These are phyloP conservation scores for Struthio camelus DNA, from an alignment of 2,113 vertebrate genomes.

Conservation along the genomic window DNA sequence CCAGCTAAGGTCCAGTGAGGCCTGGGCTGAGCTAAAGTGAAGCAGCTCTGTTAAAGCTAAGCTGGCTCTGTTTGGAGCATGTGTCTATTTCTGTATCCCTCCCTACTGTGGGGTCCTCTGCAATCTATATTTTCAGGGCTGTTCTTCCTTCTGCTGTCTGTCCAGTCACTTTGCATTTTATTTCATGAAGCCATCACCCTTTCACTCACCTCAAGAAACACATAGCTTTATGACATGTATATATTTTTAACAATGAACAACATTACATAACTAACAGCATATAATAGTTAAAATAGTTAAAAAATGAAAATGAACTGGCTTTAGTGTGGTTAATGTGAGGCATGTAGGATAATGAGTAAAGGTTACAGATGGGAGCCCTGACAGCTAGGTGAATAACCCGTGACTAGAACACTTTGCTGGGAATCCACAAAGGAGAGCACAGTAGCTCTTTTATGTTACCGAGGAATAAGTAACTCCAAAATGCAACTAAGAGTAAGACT, in stretches of 20 bases:
- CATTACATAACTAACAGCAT: not conserved
- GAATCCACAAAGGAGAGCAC: not conserved
- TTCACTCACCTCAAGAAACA: not conserved
- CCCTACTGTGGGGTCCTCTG: rapidly evolving
- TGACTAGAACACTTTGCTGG: not conserved
- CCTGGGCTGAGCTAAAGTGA: not conserved
- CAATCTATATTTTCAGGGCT: not conserved
- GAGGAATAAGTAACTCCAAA: not conserved
- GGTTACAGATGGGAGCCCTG: rapidly evolving
- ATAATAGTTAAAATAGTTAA: not conserved
- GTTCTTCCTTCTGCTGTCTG: not conserved
- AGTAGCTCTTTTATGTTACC: not conserved
- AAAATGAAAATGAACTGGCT: not conserved
- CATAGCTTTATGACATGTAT: not conserved
- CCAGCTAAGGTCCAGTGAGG: not conserved
- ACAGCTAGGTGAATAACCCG: rapidly evolving
- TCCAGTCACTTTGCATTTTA: not conserved
- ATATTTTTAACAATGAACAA: not conserved
- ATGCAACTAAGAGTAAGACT: not conserved
- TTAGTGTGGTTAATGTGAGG: not conserved
- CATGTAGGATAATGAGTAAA: not conserved
- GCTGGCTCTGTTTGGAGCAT: not conserved
- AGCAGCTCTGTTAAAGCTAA: not conserved
- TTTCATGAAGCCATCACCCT: not conserved
- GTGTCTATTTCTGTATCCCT: not conserved